Conservation (phyloP, 2,888 invertebrate species). For the Erebia ligea region DNA sequence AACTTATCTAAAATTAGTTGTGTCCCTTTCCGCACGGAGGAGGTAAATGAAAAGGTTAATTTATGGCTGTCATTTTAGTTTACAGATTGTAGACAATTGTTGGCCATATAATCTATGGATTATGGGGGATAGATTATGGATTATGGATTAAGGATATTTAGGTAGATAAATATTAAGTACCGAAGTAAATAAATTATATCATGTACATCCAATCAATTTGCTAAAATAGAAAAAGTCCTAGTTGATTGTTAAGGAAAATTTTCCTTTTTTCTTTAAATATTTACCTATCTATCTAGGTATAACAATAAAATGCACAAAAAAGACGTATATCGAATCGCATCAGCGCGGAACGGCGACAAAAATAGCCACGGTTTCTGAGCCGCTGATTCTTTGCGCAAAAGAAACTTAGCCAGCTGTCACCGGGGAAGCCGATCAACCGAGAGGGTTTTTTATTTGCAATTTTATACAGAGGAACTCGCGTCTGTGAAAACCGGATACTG, state of each 20-base stretch:
- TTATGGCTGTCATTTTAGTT: too few relatives aligned
- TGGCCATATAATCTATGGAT: too few relatives aligned
- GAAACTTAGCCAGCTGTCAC: background rate
- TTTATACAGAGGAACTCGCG: background rate
- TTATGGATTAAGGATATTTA: too few relatives aligned
- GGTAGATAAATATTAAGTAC: too few relatives aligned
- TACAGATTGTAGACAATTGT: too few relatives aligned
- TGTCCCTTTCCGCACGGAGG: too few relatives aligned
- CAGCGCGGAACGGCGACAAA: background rate
- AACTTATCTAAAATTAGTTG: too few relatives aligned
- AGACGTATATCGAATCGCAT: background rate
- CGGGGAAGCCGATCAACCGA: background rate
- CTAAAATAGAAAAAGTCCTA: background rate
- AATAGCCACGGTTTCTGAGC: constrained; percentile 10
- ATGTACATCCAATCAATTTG: too few relatives aligned
- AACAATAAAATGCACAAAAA: background rate
- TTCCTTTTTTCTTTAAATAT: background rate
- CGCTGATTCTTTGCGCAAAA: constrained; percentile 1
- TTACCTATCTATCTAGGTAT: background rate
- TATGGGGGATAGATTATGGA: too few relatives aligned
- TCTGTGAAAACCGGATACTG: background rate
- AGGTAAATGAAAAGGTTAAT: too few relatives aligned
- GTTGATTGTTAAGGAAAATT: background rate
- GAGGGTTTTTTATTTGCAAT: background rate
- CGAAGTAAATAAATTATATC: too few relatives aligned